These are phyloP conservation scores for Panthera tigris DNA, from an alignment of 2,113 vertebrate genomes.

Conservation along the genomic window DNA sequence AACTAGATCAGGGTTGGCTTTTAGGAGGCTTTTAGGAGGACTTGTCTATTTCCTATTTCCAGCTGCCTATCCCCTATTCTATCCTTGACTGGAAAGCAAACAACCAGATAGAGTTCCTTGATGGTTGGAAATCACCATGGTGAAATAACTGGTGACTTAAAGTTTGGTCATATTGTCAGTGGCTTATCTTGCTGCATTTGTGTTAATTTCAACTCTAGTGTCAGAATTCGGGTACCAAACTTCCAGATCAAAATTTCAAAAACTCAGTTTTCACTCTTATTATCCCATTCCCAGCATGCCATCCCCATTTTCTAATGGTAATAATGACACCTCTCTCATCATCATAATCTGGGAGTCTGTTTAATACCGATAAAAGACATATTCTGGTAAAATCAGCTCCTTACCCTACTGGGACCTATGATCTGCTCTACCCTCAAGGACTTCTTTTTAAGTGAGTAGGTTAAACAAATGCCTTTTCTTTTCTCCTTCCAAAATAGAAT, in stretches of 20 bases:
- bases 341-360: background rate
- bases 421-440: background rate
- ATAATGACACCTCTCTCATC: background rate
- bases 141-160: background rate
- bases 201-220: background rate
- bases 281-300: background rate
- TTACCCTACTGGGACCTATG: background rate
- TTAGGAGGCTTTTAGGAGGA: background rate
- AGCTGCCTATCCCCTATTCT: background rate
- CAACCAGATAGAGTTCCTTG: background rate
- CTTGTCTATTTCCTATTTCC: background rate
- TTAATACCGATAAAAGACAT: background rate
- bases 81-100: background rate
- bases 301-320: background rate
- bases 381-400: background rate
- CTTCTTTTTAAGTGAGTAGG: background rate
- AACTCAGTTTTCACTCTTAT: background rate
- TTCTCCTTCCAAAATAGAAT: background rate
- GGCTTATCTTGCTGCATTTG: background rate
- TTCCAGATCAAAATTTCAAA: background rate
- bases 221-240: background rate
- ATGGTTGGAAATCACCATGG: background rate
- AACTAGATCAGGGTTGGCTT: background rate
- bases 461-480: background rate
- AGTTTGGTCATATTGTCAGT: background rate